Conservation (phyloP, 2,797 vertebrate species). For the Premnoplex brunnescens region DNA sequence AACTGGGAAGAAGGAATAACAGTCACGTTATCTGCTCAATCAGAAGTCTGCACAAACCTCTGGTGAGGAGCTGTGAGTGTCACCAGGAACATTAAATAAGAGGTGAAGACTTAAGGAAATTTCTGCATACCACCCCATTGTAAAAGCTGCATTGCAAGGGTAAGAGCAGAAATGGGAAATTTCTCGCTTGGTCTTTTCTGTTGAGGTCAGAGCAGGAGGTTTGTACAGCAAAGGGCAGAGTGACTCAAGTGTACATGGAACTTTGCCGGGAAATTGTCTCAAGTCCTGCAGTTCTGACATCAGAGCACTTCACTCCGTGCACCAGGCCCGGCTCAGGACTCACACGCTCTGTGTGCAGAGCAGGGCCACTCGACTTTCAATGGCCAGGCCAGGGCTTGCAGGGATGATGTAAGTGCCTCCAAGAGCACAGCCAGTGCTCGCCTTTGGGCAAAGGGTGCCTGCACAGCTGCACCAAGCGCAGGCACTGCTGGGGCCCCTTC, state of each 20-base stretch:
- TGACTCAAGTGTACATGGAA: background rate
- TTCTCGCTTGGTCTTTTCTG: background rate
- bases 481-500: background rate
- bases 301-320: background rate
- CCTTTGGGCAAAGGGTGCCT: background rate
- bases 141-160: background rate
- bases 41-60: background rate
- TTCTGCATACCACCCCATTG: background rate
- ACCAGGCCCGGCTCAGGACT: background rate
- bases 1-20: background rate
- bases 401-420: background rate
- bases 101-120: background rate
- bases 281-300: background rate
- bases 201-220: background rate
- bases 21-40: background rate
- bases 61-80: background rate
- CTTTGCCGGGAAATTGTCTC: background rate
- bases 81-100: background rate
- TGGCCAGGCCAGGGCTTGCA: background rate
- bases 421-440: background rate
- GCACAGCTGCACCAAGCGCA: background rate
- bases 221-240: slow-evolving; percentile 2
- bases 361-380: background rate
- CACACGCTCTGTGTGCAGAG: background rate
- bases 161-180: background rate